Conservation (phyloP, 2,113 vertebrate genomes). For the Stegostoma tigrinum region DNA sequence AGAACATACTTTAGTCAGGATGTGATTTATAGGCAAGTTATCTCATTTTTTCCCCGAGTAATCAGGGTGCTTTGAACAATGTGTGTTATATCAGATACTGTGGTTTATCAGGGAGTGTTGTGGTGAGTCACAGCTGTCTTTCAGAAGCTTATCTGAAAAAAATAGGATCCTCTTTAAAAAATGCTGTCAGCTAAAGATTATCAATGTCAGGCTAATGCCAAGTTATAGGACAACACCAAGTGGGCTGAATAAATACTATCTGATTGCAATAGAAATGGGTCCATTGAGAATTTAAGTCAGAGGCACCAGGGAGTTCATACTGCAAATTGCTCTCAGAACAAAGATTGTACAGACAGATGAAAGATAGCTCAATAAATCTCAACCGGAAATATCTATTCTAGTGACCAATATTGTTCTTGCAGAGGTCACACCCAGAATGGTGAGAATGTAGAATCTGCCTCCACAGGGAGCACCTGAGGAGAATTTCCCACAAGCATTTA, state of each 20-base stretch:
- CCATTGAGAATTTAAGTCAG: neutral
- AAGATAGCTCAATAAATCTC: neutral
- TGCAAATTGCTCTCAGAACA: neutral
- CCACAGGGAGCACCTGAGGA: neutral
- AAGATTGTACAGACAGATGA: neutral
- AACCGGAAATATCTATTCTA: neutral
- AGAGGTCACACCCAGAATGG: neutral
- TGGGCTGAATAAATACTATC: neutral
- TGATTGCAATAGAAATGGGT: neutral
- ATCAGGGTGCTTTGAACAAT: neutral
- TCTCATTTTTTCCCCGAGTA: neutral
- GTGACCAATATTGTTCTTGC: neutral
- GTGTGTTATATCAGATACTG: neutral
- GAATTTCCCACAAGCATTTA: neutral
- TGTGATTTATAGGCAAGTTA: neutral
- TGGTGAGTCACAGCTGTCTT: neutral
- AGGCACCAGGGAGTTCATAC: neutral
- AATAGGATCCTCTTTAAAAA: neutral
- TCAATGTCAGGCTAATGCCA: neutral
- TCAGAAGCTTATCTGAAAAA: conserved; percentile 10
- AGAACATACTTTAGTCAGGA: neutral
- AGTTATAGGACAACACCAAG: neutral
- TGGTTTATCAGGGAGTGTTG: neutral
- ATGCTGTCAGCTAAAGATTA: neutral
- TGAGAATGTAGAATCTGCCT: neutral